Evolutionary conservation across 2,797 vertebrate genomes (phyloP), one percentile per base, ranked within the genome.

Genomic region (Vipera ursinii): DNA sequence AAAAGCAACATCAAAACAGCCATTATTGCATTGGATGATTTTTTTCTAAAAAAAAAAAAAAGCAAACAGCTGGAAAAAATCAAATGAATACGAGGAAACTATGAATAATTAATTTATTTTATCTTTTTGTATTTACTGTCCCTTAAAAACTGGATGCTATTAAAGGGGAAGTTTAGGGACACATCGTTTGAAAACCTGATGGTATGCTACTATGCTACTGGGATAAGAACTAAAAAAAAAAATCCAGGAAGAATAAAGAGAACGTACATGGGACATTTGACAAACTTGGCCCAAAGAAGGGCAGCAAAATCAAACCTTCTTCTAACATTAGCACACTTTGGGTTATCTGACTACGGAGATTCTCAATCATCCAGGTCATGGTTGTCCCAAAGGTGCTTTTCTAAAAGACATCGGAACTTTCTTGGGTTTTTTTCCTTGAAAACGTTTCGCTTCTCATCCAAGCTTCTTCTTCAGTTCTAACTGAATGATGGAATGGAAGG

Each of bases 181-280:
- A 90, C 9, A 22, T 22, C 8, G 55, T 93, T 87, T 78, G 55
- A 86, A 90, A 90, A 93, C 20, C 48, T 92, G 92, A 69, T 69
- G 32, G 26, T 7, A 60, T 60, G 26, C 28, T 38, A 86, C 24
- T 56, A 60, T 78, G 69, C 32, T 2, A 44, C 5, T 28, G 55
- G 55, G 56, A 78, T 32, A 57, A 24, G 20, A 87, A 61, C 87
- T 28, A 65, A 65, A 89, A 86, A 69, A 69, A 78, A 78, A 6
- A 44, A 78, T 78, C 32, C 69, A 78, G 15, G 69, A 44, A 44
- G 69, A 44, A 78, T 78, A 10, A n/a, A 92, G 57, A 61, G 2
- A 32, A 51, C 48, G 3, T 10, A 28, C 6, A 59, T 69, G 60
- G 86, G 38, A 20, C 28, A 82, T 32, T 28, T 53, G 28, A n/a